A percentile compares a stretch with the other conserved stretches of the same genome.
These are phyloP conservation scores for Esox lucius DNA, from an alignment of 2,797 vertebrate species.

Conservation along the genomic window DNA sequence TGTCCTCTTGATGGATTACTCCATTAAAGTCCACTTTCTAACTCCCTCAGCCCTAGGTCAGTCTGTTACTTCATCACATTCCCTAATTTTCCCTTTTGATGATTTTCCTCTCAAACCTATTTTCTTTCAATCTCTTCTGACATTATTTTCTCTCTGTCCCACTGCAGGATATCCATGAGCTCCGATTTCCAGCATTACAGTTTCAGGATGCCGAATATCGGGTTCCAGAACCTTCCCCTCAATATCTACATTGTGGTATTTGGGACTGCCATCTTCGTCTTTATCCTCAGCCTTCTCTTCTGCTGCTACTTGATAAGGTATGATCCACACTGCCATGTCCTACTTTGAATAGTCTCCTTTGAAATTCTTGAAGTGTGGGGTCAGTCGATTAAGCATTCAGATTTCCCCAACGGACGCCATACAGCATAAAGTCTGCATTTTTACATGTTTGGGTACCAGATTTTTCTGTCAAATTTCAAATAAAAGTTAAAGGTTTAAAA, in stretches of 20 bases:
- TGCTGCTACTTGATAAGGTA: conserved; percentile 99
- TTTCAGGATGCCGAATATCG: conserved; percentile 99
- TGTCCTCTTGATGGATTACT: not conserved
- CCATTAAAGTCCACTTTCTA: not conserved
- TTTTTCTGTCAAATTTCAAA: not conserved
- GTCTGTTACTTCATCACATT: conserved; percentile 1
- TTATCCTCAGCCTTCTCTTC: conserved; percentile 99
- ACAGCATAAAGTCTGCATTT: conserved; percentile 11
- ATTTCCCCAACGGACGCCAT: conserved; percentile 41
- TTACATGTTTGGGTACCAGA: not conserved
- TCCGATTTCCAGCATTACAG: conserved; percentile 93
- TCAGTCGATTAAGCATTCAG: conserved; percentile 18
- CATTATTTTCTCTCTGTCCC: conserved; percentile 28
- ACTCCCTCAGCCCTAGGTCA: not conserved
- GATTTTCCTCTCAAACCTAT: no score
- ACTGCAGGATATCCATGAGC: conserved; percentile 89
- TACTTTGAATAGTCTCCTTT: conserved; percentile 1
- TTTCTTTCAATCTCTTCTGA: not conserved
- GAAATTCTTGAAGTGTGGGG: not conserved
- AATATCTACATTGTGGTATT: conserved; percentile 99
- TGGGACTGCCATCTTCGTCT: conserved; percentile 97
- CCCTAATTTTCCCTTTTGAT: not conserved
- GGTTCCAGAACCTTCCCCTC: conserved; percentile 98
- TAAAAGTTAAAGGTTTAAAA: not conserved
- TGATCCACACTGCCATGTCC: conserved; percentile 38